A percentile compares a stretch with the other conserved stretches of the same genome.
Evolutionary conservation across 2,888 invertebrate species (phyloP).

Genomic region (Xiphydria camelus): DNA sequence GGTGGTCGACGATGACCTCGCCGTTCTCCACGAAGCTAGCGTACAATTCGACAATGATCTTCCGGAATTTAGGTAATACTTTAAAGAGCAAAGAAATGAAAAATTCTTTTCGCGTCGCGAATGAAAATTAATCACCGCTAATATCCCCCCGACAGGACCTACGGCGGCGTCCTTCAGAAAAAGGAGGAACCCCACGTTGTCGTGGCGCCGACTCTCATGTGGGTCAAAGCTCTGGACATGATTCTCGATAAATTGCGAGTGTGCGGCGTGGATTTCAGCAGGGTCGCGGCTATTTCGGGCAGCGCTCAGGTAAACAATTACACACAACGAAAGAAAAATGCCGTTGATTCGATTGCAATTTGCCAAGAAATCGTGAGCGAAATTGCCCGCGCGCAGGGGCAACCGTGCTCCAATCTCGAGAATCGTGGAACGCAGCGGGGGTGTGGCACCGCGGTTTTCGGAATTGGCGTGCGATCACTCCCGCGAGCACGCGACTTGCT

Average conservation of each 20-base stretch:
- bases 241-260: conserved; percentile 82
- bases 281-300: conserved; percentile 84
- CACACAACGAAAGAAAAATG: no score
- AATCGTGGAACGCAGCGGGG: no score
- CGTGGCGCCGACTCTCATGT: conserved; percentile 86
- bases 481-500: no score
- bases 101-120: neutral
- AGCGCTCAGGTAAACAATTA: conserved; percentile 82
- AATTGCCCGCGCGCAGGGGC: no score
- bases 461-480: no score
- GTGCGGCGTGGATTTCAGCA: conserved; percentile 80
- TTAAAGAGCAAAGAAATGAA: no score
- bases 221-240: conserved; percentile 94
- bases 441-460: no score
- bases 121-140: neutral
- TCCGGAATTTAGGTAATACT: conserved; percentile 82
- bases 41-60: conserved; percentile 91
- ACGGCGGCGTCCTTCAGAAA: conserved; percentile 65
- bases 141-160: conserved; percentile 58
- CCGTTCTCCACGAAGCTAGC: conserved; percentile 75
- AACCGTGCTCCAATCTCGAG: no score
- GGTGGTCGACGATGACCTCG: conserved; percentile 74
- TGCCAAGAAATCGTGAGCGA: no score
- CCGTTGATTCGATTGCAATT: no score
- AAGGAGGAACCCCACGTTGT: conserved; percentile 62